These are phyloP conservation scores for Caenorhabditis angaria DNA, from an alignment of 2,888 invertebrate species.

Conservation along the genomic window DNA sequence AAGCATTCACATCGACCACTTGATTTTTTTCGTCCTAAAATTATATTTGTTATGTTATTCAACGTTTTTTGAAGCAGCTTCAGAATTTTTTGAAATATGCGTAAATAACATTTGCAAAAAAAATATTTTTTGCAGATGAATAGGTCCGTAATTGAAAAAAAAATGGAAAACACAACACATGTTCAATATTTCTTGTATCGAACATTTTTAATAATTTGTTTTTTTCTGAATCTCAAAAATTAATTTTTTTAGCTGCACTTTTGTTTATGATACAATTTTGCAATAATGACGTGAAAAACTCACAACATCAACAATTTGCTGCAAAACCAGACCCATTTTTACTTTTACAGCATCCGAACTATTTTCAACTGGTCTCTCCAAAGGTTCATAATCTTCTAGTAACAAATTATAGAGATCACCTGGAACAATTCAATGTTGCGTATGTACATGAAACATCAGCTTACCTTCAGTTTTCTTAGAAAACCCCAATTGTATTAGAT, in stretches of 20 bases:
- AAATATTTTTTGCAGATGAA: no score
- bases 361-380: slow-evolving; percentile 58
- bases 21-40: slow-evolving; percentile 61
- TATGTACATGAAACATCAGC: not conserved
- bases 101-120: not conserved
- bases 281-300: not conserved
- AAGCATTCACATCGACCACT: slow-evolving; percentile 62
- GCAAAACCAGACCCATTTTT: slow-evolving; percentile 53
- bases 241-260: not conserved
- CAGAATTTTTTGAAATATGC: not conserved
- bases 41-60: not conserved
- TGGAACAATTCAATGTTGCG: slow-evolving; percentile 5
- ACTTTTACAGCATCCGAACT: slow-evolving; percentile 55
- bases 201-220: not conserved
- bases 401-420: slow-evolving; percentile 53
- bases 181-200: slow-evolving; percentile 29
- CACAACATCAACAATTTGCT: slow-evolving; percentile 51
- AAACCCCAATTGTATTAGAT: not conserved
- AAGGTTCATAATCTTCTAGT: slow-evolving; percentile 56
- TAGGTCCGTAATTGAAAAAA: no score
- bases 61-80: not conserved
- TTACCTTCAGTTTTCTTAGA: not conserved
- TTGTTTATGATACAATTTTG: no score
- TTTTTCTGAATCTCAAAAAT: slow-evolving; percentile 1
- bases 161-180: no score